These are phyloP conservation scores for Musca vetustissima DNA, from an alignment of 1,140 invertebrate genomes.

Conservation along the genomic window DNA sequence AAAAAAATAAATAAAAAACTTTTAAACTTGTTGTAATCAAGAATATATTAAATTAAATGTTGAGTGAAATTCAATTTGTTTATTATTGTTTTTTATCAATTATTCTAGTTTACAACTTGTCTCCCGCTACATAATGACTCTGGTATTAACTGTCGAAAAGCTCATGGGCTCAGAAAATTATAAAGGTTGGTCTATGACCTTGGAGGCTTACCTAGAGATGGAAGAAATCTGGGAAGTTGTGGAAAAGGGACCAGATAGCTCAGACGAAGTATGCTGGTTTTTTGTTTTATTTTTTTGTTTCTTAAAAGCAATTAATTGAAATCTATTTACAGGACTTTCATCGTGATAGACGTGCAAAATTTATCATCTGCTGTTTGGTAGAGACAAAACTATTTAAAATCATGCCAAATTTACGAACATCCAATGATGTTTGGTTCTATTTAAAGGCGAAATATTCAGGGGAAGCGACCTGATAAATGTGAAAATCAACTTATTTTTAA, in stretches of 20 bases:
- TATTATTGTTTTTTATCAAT: too few species aligned
- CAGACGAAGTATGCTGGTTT: slow-evolving; percentile 39
- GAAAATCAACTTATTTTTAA: neutral
- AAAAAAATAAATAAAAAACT: too few species aligned
- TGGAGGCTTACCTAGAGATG: neutral
- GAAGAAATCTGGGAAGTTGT: slow-evolving; percentile 33
- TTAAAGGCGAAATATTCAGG: slow-evolving; percentile 45
- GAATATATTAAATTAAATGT: too few species aligned
- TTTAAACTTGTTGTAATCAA: too few species aligned
- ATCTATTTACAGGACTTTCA: neutral
- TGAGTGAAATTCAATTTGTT: too few species aligned
- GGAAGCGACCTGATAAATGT: slow-evolving; percentile 31
- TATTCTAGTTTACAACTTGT: too few species aligned
- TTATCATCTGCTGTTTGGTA: too few species aligned
- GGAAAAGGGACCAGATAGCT: slow-evolving; percentile 48
- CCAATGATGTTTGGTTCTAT: slow-evolving; percentile 47
- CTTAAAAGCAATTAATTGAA: neutral
- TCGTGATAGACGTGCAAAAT: too few species aligned
- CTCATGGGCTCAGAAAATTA: slow-evolving; percentile 3
- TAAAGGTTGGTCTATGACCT: slow-evolving; percentile 6
- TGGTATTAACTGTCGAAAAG: slow-evolving; percentile 1
- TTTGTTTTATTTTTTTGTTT: neutral
- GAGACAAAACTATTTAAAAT: neutral
- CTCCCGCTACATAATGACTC: neutral
- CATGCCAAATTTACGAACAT: slow-evolving; percentile 48